These are phyloP conservation scores for Xestobium rufovillosum DNA, from an alignment of 2,888 invertebrate genomes.

Conservation along the genomic window DNA sequence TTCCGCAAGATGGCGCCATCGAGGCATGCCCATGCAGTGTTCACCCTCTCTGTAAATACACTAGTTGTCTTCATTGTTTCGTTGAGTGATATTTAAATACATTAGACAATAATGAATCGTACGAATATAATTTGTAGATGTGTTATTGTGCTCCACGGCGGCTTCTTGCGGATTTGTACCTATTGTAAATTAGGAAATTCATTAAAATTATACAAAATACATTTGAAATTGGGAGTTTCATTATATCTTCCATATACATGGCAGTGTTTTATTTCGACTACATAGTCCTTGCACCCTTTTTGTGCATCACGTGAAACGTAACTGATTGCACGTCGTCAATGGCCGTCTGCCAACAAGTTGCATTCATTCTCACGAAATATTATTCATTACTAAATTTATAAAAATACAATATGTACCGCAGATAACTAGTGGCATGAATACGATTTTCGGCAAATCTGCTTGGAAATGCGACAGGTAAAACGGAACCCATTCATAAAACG, in stretches of 20 bases:
- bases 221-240: conserved; percentile 45
- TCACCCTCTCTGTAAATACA: conserved; percentile 34
- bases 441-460: no score
- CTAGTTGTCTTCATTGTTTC: conserved; percentile 28
- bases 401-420: no score
- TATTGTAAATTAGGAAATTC: conserved; percentile 37
- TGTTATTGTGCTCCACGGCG: conserved; percentile 18
- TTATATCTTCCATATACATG: conserved; percentile 40
- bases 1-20: conserved; percentile 31
- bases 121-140: conserved; percentile 28
- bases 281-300: no score
- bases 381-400: no score
- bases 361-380: no score
- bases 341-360: no score
- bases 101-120: conserved; percentile 33
- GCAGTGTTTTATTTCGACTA: conserved; percentile 19
- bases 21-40: no score
- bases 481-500: no score
- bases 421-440: no score
- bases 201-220: conserved; percentile 34
- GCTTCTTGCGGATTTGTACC: conserved; percentile 32
- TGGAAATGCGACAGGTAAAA: no score
- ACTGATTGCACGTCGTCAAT: no score
- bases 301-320: no score
- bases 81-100: conserved; percentile 24